Conservation (phyloP, 2,797 vertebrate genomes). For the Simalia tracyae region DNA sequence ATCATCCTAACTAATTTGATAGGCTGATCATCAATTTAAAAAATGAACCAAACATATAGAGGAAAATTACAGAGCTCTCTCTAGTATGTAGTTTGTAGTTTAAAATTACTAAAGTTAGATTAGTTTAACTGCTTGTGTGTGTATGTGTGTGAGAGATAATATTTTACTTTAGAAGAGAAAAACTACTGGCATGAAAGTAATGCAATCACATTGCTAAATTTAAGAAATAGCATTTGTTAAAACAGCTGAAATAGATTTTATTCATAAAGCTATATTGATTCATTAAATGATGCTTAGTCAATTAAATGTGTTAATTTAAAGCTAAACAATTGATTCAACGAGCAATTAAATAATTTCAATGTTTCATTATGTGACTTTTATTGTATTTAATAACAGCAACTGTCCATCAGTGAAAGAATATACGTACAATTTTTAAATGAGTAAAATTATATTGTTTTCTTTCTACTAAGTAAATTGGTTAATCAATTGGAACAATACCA, state of each 20-base stretch:
- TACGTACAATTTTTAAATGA: background rate
- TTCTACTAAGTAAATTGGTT: background rate
- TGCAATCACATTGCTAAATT: conserved; percentile 13
- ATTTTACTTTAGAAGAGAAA: conserved; percentile 2
- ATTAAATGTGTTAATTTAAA: conserved; percentile 15
- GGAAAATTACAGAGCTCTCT: background rate
- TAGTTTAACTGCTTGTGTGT: background rate
- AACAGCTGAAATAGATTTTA: conserved; percentile 9
- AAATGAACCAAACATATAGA: background rate
- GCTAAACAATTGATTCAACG: conserved; percentile 9
- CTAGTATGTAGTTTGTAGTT: background rate
- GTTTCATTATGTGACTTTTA: background rate
- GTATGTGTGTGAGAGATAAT: background rate
- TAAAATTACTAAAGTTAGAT: background rate
- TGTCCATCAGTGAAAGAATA: background rate
- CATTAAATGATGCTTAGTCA: conserved; percentile 17
- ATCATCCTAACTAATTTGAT: background rate
- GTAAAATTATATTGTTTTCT: background rate
- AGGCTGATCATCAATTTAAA: background rate
- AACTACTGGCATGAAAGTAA: background rate
- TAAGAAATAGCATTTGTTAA: conserved; percentile 12
- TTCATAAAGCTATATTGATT: conserved; percentile 12
- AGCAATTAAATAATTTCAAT: conserved; percentile 24
- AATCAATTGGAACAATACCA: background rate
- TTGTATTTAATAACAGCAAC: conserved; percentile 10